Evolutionary conservation across 2,113 vertebrate genomes (phyloP), one percentile per base, ranked within the genome.

Genomic region (Cololabis saira): DNA sequence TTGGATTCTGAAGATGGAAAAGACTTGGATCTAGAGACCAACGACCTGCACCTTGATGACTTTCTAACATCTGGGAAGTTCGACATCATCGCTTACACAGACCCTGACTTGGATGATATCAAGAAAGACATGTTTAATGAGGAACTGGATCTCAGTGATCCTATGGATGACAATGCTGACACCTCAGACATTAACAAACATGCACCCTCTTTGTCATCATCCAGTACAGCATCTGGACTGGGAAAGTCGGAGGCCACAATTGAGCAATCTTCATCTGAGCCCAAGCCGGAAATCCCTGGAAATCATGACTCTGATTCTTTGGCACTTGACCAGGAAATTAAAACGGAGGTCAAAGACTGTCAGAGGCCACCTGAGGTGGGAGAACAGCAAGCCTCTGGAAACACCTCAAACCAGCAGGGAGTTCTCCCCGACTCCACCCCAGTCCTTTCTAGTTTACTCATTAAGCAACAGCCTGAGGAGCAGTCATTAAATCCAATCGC

Each of bases 61-160:
- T 96, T 99, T 48, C 79, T 99, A 17, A 94, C 92, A 74, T 96
- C 96, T 5, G 97, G 96, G 3, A 96, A 99, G 68, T 99, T 99
- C 87, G 97, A 99, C 86, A 95, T 99, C 27, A 98, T 99, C 74
- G 97, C 97, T 0, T 99, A 98, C 53, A 97, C 97, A 15, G 96
- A 98, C 61, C 97, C 97, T 37, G 97, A 97, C 62, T 93, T 96
- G 48, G 96, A 98, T 74, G 96, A 93, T 48, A 96, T 97, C 79
- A 98, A 98, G 85, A 98, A 97, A 83, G 94, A 95, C 81, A 93
- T 97, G 96, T 98, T 99, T 80, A 98, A 94, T 43, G 97, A 98
- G 79, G 97, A 98, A 27, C 84, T 99, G 53, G 97, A 98, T 76
- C 96, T 99, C 12, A 94, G 37, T 71, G 97, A 96, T 65, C 94